Base-by-base conservation (phyloP, 1,140 invertebrate species). In the Xylocopa sonorina region DNA sequence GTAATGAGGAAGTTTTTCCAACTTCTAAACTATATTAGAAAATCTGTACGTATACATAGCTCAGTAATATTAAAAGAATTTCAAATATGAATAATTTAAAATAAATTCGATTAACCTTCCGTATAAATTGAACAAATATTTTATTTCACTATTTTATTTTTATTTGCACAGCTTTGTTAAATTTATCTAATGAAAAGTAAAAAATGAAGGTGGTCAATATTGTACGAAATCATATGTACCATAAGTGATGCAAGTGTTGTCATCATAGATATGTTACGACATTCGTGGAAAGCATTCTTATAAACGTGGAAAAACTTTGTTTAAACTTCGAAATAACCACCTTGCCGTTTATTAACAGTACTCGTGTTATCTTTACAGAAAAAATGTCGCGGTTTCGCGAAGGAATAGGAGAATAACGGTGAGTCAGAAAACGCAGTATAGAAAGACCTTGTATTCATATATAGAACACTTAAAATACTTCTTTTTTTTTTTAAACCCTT, bases 261-360 rank as follows among this genome's bases (percentile, higher is more conserved):
- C 55, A 43, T 69, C 71, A 53, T 69, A 60, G 80, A 85, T 82
- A 86, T 86, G 67, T 85, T 62, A 68, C 48, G 68, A 60, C 74
- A 73, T 75, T 53, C 50, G 63, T 79, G 75, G 80, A 85, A 85
- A 80, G 51, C 51, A 46, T 41, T n/a, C n/a, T 69, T 86, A 82
- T 86, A 86, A 85, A 86, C 57, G 78, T 86, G 80, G 76, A 86
- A 85, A 86, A 86, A 82, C 60, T 85, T n/a, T 85, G 68, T 55
- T 81, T 68, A 85, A n/a, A 82, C 55, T 82, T 38, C 60, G 73
- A 85, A 82, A 76, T 68, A 81, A 86, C 46, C 57, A 82, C 51
- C 48, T 83, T 64, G 51, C 53, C 71, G 74, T 82, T 85, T 82
- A 82, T 82, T 84, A 78, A 86, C 58, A 79, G 41, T 82, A 82